Percentiles rank a stretch among this genome's conserved stretches.
phyloP scores from a whole-genome alignment of 2,888 invertebrate genomes.

The Scaptomyza cyrtandrae region DNA sequence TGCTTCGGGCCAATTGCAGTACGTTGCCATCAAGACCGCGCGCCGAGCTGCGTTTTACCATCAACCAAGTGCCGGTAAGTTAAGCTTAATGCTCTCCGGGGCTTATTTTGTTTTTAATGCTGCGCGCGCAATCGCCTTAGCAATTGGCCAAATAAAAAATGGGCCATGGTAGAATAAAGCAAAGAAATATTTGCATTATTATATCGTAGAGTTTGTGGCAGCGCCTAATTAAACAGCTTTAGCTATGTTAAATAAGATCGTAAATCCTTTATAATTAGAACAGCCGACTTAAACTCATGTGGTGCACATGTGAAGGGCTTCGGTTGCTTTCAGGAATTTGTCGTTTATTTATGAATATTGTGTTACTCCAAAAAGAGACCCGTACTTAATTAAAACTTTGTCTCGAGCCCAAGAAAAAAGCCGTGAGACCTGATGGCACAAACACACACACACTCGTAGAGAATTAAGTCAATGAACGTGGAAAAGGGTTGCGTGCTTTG shows the following conservation, averaged over 20 bases:
- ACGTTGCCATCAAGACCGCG: constrained; percentile 90
- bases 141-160: constrained; percentile 1
- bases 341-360: constrained; percentile 75
- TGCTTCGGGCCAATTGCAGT: constrained; percentile 91
- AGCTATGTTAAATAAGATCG: constrained; percentile 57
- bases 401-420: constrained; percentile 12
- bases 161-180: not conserved
- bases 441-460: not conserved
- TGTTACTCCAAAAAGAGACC: constrained; percentile 49
- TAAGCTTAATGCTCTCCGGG: not conserved
- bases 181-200: constrained; percentile 31
- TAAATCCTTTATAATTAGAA: constrained; percentile 75
- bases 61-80: constrained; percentile 92
- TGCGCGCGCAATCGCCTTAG: not conserved
- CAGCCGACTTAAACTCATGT: constrained; percentile 45
- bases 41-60: constrained; percentile 89
- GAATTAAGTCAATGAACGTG: constrained; percentile 63
- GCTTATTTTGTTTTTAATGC: not conserved
- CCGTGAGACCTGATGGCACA: constrained; percentile 13
- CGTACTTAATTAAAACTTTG: constrained; percentile 69
- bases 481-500: constrained; percentile 66
- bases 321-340: constrained; percentile 59
- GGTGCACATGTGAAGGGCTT: constrained; percentile 37
- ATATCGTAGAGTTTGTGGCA: constrained; percentile 7
- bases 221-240: constrained; percentile 66